These are phyloP conservation scores for Danio choprae DNA, from an alignment of 2,797 vertebrate genomes.

Conservation along the genomic window DNA sequence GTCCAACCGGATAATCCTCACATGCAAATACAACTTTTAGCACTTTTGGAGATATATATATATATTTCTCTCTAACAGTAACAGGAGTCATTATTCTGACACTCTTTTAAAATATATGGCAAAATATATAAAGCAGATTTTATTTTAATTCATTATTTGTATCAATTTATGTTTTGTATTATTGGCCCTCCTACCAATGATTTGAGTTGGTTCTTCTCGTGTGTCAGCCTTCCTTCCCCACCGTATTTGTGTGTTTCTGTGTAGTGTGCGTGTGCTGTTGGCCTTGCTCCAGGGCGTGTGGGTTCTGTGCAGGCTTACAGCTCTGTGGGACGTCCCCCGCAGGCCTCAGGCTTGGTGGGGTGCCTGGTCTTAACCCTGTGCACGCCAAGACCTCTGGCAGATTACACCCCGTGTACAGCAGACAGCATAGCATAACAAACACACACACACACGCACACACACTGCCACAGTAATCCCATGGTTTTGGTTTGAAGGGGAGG, in stretches of 20 bases:
- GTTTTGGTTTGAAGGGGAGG: neutral
- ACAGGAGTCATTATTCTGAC: too few relatives aligned
- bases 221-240: constrained; percentile 65
- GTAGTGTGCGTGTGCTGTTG: constrained; percentile 46
- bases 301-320: constrained; percentile 72
- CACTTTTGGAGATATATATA: too few relatives aligned
- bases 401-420: constrained; percentile 76
- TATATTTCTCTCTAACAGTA: too few relatives aligned
- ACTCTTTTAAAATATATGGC: too few relatives aligned
- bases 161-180: neutral
- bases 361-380: constrained; percentile 78
- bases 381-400: constrained; percentile 76
- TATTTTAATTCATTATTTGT: neutral
- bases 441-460: constrained; percentile 26
- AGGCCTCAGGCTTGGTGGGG: constrained; percentile 77
- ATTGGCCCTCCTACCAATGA: constrained; percentile 1
- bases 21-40: too few relatives aligned
- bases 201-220: constrained; percentile 59
- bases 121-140: neutral
- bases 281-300: constrained; percentile 63
- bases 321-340: constrained; percentile 78
- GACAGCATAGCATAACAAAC: constrained; percentile 58
- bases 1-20: too few relatives aligned
- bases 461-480: constrained; percentile 24
- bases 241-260: constrained; percentile 41